Evolutionary conservation across 2,113 vertebrate species (phyloP).

Genomic region (Halcyon malimbica): DNA sequence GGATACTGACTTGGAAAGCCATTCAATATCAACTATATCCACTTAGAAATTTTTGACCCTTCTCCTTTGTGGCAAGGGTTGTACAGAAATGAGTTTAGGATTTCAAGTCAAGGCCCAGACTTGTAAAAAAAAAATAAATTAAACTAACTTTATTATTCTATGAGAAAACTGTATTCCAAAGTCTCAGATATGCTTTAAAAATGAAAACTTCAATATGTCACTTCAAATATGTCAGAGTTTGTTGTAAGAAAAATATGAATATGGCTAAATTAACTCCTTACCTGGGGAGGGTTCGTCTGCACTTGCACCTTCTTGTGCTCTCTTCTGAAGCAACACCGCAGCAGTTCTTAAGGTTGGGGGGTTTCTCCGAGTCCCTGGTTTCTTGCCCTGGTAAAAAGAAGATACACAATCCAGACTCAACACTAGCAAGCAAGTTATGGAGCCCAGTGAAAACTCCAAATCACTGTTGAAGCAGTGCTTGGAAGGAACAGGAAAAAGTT

Average conservation of each 20-base stretch:
- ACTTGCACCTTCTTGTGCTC: background rate
- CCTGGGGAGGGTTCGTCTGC: background rate
- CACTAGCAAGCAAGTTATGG: background rate
- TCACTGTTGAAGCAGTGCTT: background rate
- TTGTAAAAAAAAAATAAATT: background rate
- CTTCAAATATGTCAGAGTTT: background rate
- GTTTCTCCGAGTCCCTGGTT: background rate
- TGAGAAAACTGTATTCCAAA: background rate
- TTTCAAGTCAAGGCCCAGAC: background rate
- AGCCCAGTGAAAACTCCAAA: background rate
- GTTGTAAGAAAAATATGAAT: background rate
- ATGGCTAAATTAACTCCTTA: background rate
- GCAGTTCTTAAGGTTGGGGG: slow-evolving; percentile 20
- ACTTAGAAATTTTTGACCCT: background rate
- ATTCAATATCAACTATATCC: background rate
- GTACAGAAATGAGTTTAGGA: background rate
- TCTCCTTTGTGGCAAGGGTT: background rate
- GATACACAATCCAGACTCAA: background rate
- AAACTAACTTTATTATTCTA: background rate
- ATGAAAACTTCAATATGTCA: background rate
- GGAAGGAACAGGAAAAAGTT: background rate
- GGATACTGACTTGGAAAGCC: background rate
- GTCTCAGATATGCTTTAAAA: background rate
- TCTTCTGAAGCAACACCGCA: slow-evolving; percentile 42
- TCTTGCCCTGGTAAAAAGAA: slow-evolving; percentile 28